Conservation (phyloP, 2,113 vertebrate genomes). For the Uria aalge region DNA sequence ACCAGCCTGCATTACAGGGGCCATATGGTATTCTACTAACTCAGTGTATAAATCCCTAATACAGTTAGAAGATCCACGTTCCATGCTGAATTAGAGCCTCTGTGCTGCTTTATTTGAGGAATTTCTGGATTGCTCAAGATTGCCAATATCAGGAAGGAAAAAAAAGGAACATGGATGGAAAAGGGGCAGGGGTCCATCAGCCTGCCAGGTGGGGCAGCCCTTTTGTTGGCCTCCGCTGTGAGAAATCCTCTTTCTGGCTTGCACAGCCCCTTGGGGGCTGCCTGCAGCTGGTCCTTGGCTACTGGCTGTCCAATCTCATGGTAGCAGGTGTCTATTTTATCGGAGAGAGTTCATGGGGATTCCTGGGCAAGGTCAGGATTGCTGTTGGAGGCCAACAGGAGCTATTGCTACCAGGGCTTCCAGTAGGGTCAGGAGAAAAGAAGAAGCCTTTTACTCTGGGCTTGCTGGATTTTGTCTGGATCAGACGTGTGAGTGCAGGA, state of each 20-base stretch:
- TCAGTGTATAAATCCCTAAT: conserved; percentile 55
- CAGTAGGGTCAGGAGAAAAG: background rate
- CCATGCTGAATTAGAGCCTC: conserved; percentile 12
- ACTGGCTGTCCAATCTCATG: background rate
- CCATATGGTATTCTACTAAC: conserved; percentile 57
- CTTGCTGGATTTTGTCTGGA: background rate
- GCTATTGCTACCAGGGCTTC: background rate
- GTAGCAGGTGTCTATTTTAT: background rate
- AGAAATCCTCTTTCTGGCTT: background rate
- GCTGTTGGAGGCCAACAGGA: background rate
- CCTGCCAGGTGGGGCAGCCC: background rate
- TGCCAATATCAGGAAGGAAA: background rate
- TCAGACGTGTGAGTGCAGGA: background rate
- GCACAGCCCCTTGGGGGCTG: background rate
- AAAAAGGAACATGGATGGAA: background rate
- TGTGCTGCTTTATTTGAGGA: background rate
- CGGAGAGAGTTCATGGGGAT: background rate
- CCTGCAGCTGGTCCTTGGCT: background rate
- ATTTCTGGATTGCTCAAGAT: background rate
- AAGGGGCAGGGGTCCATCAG: background rate
- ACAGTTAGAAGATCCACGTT: conserved; percentile 54
- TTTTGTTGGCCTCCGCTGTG: background rate
- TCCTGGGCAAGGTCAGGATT: background rate
- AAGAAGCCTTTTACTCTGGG: background rate
- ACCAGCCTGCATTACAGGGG: background rate